These are phyloP conservation scores for Peromyscus polionotus DNA, from an alignment of 2,113 vertebrate species.

Conservation along the genomic window DNA sequence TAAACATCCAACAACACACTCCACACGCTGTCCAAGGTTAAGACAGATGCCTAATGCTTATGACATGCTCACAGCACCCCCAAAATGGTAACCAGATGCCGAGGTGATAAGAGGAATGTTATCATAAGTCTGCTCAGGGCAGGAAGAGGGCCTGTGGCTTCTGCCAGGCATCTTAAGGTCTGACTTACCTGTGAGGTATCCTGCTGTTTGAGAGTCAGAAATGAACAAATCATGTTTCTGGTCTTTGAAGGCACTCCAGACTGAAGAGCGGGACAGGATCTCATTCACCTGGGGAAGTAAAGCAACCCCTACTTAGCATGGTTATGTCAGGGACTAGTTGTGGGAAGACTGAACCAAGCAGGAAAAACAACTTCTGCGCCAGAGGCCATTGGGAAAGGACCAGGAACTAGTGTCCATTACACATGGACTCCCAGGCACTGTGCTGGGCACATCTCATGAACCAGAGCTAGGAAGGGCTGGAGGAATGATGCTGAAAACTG, in stretches of 20 bases:
- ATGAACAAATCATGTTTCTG: constrained; percentile 99
- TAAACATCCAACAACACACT: not conserved
- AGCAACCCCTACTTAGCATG: constrained; percentile 3
- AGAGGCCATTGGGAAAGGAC: not conserved
- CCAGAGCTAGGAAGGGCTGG: not conserved
- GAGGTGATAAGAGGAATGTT: not conserved
- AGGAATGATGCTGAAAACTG: not conserved
- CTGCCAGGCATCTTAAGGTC: not conserved
- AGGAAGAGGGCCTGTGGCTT: constrained; percentile 4
- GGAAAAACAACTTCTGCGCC: not conserved
- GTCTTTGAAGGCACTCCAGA: constrained; percentile 99
- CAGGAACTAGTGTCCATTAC: not conserved
- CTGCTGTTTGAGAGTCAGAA: constrained; percentile 97
- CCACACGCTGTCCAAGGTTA: not conserved
- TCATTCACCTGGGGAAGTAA: constrained; percentile 94
- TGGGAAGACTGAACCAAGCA: not conserved
- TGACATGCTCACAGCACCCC: not conserved
- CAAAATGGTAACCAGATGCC: not conserved
- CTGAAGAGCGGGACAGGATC: constrained; percentile 96
- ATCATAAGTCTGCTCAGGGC: not conserved
- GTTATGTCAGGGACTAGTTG: not conserved
- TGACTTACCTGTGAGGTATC: constrained; percentile 96
- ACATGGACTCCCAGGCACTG: not conserved
- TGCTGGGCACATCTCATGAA: not conserved
- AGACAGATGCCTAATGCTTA: not conserved